Evolutionary conservation across 2,888 invertebrate species (phyloP).

Genomic region (Vannuccia rotundouncinata): DNA sequence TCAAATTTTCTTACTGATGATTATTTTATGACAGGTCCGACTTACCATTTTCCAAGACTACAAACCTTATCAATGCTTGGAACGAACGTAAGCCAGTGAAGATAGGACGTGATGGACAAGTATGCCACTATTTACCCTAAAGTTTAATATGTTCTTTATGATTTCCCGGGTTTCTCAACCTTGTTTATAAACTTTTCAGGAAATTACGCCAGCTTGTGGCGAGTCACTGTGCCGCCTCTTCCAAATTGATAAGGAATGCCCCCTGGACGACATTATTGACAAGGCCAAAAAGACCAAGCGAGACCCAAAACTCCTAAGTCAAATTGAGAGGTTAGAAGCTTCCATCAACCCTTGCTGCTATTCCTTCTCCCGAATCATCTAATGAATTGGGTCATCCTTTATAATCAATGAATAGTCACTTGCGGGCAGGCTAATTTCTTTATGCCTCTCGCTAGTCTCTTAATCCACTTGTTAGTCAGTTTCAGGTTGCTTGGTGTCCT

Average conservation of each 20-base stretch:
- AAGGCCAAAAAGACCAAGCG: constrained; percentile 22
- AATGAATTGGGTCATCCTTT: no score
- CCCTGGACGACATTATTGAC: constrained; percentile 37
- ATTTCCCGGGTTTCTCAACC: neutral
- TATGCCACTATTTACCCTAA: no score
- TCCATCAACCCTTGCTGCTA: no score
- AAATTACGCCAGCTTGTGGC: constrained; percentile 89
- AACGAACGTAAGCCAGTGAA: constrained; percentile 97
- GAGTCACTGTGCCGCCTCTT: constrained; percentile 87
- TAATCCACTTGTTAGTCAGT: neutral
- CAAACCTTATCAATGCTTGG: constrained; percentile 91
- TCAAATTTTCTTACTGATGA: neutral
- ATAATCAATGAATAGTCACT: no score
- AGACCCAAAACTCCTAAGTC: neutral
- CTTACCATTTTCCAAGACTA: constrained; percentile 79
- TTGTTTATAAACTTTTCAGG: constrained; percentile 61
- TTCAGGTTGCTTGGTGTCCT: neutral
- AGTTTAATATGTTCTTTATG: no score
- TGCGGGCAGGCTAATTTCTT: no score
- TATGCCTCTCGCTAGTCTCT: no score
- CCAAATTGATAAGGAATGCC: constrained; percentile 66
- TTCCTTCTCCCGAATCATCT: no score
- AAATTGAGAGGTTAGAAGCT: constrained; percentile 11
- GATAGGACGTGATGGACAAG: constrained; percentile 88
- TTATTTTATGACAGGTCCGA: constrained; percentile 65